These are phyloP conservation scores for Thysanoteuthis rhombus DNA, from an alignment of 2,888 invertebrate species.

Conservation along the genomic window DNA sequence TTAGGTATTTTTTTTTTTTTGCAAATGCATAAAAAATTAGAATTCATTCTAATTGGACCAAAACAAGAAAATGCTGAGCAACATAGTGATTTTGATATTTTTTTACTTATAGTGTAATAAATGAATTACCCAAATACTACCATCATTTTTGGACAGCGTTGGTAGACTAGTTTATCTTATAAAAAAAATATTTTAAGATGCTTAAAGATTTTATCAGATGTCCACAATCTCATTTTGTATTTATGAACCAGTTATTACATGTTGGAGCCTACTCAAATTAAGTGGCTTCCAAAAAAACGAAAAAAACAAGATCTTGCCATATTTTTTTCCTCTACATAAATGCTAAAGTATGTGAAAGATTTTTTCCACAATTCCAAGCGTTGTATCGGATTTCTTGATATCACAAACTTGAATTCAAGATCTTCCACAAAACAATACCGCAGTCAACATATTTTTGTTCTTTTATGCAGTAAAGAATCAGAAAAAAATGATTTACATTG, in stretches of 20 bases:
- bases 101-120: too few relatives aligned
- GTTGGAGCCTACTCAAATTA: background rate
- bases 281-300: background rate
- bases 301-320: background rate
- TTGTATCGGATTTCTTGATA: background rate
- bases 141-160: too few relatives aligned
- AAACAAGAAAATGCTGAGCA: too few relatives aligned
- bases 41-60: too few relatives aligned
- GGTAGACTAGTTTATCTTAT: too few relatives aligned
- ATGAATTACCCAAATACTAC: too few relatives aligned
- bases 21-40: too few relatives aligned
- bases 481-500: background rate
- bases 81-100: too few relatives aligned
- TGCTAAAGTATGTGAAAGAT: background rate
- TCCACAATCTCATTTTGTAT: background rate
- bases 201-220: background rate
- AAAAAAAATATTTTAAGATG: background rate
- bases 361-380: background rate
- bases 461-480: background rate
- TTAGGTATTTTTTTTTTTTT: too few relatives aligned
- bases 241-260: background rate
- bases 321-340: background rate
- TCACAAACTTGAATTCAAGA: background rate
- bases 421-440: background rate
- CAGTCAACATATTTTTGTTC: background rate